Conservation (phyloP, 2,888 invertebrate species). For the Torymus aiolomorphi region DNA sequence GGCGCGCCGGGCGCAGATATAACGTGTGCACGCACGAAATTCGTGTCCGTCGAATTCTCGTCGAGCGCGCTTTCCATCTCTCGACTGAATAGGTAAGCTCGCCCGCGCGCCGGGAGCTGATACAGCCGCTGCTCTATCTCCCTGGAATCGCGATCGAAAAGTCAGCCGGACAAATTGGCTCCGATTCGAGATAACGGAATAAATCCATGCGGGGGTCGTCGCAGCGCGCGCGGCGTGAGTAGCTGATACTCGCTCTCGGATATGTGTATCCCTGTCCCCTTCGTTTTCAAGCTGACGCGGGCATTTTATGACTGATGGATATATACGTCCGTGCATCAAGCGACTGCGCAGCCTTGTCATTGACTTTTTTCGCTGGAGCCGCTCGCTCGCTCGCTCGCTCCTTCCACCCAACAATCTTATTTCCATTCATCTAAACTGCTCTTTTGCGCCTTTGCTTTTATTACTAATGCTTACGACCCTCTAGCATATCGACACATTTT, state of each 20-base stretch:
- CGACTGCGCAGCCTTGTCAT: background rate
- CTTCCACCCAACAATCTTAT: background rate
- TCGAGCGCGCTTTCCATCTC: background rate
- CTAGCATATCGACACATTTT: too few relatives aligned
- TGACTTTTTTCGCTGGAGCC: background rate
- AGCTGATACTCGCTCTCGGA: background rate
- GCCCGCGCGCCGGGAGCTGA: background rate
- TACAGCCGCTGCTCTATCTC: slow-evolving; percentile 13
- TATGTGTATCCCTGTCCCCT: slow-evolving; percentile 13
- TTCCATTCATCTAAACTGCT: slow-evolving; percentile 6
- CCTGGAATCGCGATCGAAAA: slow-evolving; percentile 43
- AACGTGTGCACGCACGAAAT: background rate
- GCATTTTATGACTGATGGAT: slow-evolving; percentile 46
- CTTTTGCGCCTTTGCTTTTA: slow-evolving; percentile 2
- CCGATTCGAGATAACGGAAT: slow-evolving; percentile 53
- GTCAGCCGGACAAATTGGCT: slow-evolving; percentile 56
- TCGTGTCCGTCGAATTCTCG: slow-evolving; percentile 17
- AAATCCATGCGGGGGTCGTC: slow-evolving; percentile 43
- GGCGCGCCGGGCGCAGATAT: too few relatives aligned
- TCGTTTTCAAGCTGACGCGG: slow-evolving; percentile 30
- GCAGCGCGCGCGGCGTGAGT: background rate
- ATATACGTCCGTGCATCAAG: slow-evolving; percentile 12
- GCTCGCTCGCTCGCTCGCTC: background rate
- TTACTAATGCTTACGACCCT: background rate
- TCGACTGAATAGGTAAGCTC: background rate